Evolutionary conservation across 2,113 vertebrate species (phyloP).

Genomic region (Hippocampus barbouri): DNA sequence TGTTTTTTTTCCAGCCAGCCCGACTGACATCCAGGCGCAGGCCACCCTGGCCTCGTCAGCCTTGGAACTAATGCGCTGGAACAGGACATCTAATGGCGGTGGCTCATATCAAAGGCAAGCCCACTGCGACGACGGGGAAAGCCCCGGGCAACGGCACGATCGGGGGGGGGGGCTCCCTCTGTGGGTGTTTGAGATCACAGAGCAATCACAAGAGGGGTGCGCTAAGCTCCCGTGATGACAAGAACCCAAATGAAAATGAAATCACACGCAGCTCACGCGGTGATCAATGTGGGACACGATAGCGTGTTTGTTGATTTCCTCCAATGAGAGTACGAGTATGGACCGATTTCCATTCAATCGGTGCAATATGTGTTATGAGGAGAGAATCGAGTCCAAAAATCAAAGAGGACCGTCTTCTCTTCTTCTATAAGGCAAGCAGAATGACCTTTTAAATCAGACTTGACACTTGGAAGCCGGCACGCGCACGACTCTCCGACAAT

Average conservation of each 20-base stretch:
- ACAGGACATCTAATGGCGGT: constrained; percentile 53
- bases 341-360: constrained; percentile 27
- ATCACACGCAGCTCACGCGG: constrained; percentile 40
- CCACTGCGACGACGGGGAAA: constrained; percentile 24
- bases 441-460: constrained; percentile 88
- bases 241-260: constrained; percentile 31
- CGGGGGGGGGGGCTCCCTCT: constrained; percentile 36
- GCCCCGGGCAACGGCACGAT: constrained; percentile 49
- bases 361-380: constrained; percentile 25
- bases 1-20: background rate
- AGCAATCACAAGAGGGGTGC: constrained; percentile 36
- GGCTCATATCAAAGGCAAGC: constrained; percentile 62
- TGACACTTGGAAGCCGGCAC: constrained; percentile 83
- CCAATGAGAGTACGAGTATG: background rate
- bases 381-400: constrained; percentile 50
- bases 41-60: constrained; percentile 38
- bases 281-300: constrained; percentile 47
- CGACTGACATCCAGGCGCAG: constrained; percentile 20
- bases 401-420: constrained; percentile 28
- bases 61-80: constrained; percentile 69
- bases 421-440: constrained; percentile 65
- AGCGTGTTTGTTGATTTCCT: constrained; percentile 25
- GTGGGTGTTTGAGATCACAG: constrained; percentile 51
- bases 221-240: constrained; percentile 36
- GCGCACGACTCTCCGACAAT: constrained; percentile 73